Evolutionary conservation across 2,888 invertebrate genomes (phyloP), one percentile per base, ranked within the genome.

Genomic region (Pogonocherus hispidulus): DNA sequence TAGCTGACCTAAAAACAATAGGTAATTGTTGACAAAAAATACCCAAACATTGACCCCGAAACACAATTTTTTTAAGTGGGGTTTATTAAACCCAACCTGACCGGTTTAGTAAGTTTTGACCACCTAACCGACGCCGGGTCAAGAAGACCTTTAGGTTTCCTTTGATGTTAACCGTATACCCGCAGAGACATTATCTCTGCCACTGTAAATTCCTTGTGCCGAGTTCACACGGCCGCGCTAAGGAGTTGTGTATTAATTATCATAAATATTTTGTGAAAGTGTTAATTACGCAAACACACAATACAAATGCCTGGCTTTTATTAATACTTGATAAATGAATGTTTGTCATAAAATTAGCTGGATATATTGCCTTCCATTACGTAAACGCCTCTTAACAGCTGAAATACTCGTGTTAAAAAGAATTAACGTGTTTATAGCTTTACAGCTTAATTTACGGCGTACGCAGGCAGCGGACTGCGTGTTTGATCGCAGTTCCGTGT

Each of bases 231-330:
- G 54, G 57, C 56, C 32, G 22, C 67, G 72, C 70, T 75, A 75
- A 75, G 67, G 66, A 68, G 67, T 70, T 70, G 66, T 62, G 71
- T 70, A 73, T 73, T 73, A 72, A 77, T 77, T 72, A 74, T 59
- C 73, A 70, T 72, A 76, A 77, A 76, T 74, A 75, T 76, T 27
- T 77, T 74, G 71, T 73, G 69, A 73, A 74, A 73, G 74, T 73
- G 76, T 72, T 74, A 77, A 77, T 76, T 73, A 66, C 63, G 73
- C 68, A 49, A 41, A 63, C 46, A 73, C 57, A 75, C 72, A 71
- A n/a, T 14, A 72, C 57, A 71, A 62, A 63, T 69, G 63, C 63
- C 69, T 54, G 51, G 63, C 63, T 72, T 70, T 72, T 72, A 72
- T 72, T 70, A 72, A 70, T 69, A 63, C 68, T 52, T 70, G 75